A percentile compares a stretch with the other conserved stretches of the same genome.
These are phyloP conservation scores for Rallus limicola DNA, from an alignment of 2,113 vertebrate genomes.

Conservation along the genomic window DNA sequence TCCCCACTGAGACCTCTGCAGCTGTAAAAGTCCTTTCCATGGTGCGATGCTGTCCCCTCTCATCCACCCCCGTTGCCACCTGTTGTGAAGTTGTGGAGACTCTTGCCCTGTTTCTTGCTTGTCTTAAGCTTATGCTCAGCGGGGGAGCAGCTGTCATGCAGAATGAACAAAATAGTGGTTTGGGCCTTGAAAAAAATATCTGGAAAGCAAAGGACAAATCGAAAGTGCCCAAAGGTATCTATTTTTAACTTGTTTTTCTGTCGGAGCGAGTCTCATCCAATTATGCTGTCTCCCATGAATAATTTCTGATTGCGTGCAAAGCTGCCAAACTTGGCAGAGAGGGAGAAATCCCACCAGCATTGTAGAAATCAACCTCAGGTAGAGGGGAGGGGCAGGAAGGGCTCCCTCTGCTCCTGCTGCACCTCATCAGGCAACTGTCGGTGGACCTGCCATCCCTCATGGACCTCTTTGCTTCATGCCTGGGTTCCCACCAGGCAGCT, in stretches of 20 bases:
- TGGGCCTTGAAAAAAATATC: neutral
- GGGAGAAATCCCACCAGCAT: neutral
- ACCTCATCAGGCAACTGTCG: neutral
- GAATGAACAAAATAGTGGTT: neutral
- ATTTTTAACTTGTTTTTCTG: neutral
- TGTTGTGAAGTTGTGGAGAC: neutral
- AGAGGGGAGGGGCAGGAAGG: rapidly evolving
- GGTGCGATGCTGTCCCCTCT: neutral
- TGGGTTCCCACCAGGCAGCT: neutral
- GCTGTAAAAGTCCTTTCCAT: neutral
- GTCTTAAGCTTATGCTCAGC: neutral
- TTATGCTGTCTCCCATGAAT: rapidly evolving
- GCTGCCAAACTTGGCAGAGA: neutral
- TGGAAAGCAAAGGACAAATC: neutral
- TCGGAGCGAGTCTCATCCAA: neutral
- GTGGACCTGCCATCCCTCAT: neutral
- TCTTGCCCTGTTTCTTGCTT: neutral
- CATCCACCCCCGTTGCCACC: neutral
- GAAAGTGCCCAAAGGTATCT: neutral
- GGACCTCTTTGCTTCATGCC: rapidly evolving
- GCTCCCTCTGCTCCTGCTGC: neutral
- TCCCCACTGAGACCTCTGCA: neutral
- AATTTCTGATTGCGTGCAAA: neutral
- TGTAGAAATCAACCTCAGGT: neutral
- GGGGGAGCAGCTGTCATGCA: neutral